Evolutionary conservation across 2,797 vertebrate genomes (phyloP).

Genomic region (Sparidentex hasta): DNA sequence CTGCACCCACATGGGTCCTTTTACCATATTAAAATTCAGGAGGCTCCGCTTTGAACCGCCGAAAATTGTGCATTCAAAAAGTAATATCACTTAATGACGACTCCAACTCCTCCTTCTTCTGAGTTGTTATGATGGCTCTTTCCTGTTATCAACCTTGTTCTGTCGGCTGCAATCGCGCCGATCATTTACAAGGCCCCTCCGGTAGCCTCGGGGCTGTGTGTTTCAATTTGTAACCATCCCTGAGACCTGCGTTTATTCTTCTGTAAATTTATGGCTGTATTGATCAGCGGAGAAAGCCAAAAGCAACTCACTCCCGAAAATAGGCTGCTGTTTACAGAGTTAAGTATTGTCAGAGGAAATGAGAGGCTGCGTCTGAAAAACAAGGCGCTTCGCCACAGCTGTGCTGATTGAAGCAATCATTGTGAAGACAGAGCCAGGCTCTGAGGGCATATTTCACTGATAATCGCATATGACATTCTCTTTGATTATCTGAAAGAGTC

Average conservation of each 20-base stretch:
- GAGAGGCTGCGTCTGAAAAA: slow-evolving; percentile 59
- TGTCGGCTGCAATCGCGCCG: slow-evolving; percentile 68
- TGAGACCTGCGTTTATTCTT: slow-evolving; percentile 57
- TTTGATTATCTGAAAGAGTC: slow-evolving; percentile 74
- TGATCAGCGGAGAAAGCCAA: slow-evolving; percentile 72
- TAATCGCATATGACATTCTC: slow-evolving; percentile 70
- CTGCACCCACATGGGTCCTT: slow-evolving; percentile 40
- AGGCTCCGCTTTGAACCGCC: slow-evolving; percentile 45
- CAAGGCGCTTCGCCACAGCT: slow-evolving; percentile 56
- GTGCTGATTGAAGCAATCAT: slow-evolving; percentile 69
- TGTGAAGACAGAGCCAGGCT: slow-evolving; percentile 55
- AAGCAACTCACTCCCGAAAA: slow-evolving; percentile 60
- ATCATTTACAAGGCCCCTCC: slow-evolving; percentile 71
- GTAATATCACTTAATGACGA: slow-evolving; percentile 56
- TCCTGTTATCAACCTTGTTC: slow-evolving; percentile 70
- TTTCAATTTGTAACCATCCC: slow-evolving; percentile 68
- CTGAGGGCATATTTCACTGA: slow-evolving; percentile 65
- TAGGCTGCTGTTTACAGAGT: slow-evolving; percentile 65
- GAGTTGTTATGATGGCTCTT: slow-evolving; percentile 61
- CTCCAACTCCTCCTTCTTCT: slow-evolving; percentile 43
- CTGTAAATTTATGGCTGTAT: slow-evolving; percentile 69
- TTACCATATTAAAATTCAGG: slow-evolving; percentile 58
- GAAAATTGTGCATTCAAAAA: slow-evolving; percentile 46
- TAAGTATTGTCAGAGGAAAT: slow-evolving; percentile 74
- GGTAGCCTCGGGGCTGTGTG: slow-evolving; percentile 54